phyloP scores from a whole-genome alignment of 2,113 vertebrate genomes.

The Syngnathoides biaculeatus region DNA sequence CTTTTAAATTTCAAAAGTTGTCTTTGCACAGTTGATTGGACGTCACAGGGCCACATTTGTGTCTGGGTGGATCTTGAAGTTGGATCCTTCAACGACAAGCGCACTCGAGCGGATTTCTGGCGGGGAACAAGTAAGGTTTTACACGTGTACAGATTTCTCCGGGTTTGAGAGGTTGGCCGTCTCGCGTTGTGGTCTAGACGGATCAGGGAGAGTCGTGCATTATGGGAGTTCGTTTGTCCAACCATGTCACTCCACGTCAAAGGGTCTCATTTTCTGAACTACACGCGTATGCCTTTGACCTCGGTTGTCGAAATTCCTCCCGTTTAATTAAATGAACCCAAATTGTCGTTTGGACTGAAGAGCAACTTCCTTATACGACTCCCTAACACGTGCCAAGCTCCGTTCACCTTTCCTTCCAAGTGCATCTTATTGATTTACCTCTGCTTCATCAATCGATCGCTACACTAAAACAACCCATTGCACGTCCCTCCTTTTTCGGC shows the following conservation, averaged over 20 bases:
- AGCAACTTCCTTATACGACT: too few species aligned
- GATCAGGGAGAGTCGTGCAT: slow-evolving; percentile 8
- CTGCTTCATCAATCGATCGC: too few species aligned
- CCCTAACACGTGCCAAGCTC: too few species aligned
- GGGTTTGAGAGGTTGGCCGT: slow-evolving; percentile 6
- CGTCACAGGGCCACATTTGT: neutral
- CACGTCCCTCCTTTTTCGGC: too few species aligned
- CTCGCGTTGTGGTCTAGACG: slow-evolving; percentile 6
- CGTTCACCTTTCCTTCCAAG: too few species aligned
- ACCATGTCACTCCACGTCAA: slow-evolving; percentile 14
- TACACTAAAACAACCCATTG: neutral
- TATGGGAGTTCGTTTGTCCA: slow-evolving; percentile 24
- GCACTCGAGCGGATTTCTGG: neutral
- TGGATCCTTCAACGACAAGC: neutral
- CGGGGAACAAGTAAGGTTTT: neutral
- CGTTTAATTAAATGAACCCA: too few species aligned
- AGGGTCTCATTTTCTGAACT: too few species aligned
- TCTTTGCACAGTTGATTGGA: neutral
- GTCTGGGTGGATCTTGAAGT: neutral
- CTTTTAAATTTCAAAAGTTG: too few species aligned
- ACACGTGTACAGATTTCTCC: slow-evolving; percentile 34
- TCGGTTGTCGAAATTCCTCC: too few species aligned
- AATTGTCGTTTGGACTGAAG: too few species aligned
- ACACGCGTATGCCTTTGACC: neutral
- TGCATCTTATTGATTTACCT: too few species aligned